Evolutionary conservation across 2,888 invertebrate species (phyloP).

Genomic region (Tachystola acroxantha): DNA sequence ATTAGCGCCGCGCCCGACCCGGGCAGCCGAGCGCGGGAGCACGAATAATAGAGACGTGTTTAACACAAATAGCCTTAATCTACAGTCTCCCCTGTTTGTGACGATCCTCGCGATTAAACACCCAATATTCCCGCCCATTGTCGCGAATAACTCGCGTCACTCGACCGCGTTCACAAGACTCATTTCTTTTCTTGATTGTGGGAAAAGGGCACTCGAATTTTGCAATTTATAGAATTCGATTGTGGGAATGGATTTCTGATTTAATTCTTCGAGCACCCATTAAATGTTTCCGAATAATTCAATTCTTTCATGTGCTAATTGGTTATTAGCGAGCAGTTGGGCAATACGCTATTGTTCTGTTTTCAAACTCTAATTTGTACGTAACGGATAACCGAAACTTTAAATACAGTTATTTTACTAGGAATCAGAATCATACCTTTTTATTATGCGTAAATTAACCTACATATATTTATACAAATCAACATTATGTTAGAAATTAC

Average conservation of each 20-base stretch:
- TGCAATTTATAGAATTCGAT: constrained; percentile 44
- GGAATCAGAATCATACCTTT: too few relatives aligned
- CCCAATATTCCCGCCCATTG: constrained; percentile 54
- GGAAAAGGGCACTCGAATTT: constrained; percentile 57
- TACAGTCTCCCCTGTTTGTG: constrained; percentile 56
- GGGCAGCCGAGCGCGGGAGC: constrained; percentile 40
- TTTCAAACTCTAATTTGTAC: constrained; percentile 6
- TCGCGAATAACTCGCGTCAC: constrained; percentile 46
- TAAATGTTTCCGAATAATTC: constrained; percentile 48
- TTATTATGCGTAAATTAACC: too few relatives aligned
- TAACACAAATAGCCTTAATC: constrained; percentile 68
- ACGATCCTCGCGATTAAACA: constrained; percentile 54
- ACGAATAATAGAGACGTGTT: constrained; percentile 55
- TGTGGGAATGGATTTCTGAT: constrained; percentile 53
- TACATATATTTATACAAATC: too few relatives aligned
- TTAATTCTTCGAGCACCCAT: constrained; percentile 26
- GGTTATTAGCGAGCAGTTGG: constrained; percentile 27
- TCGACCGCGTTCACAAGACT: constrained; percentile 36
- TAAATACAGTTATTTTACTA: too few relatives aligned
- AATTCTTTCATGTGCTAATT: constrained; percentile 40
- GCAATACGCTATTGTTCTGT: constrained; percentile 30
- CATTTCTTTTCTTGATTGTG: constrained; percentile 61
- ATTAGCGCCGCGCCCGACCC: constrained; percentile 21
- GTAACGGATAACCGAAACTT: too few relatives aligned
- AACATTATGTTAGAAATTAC: too few relatives aligned